Evolutionary conservation across 2,888 invertebrate genomes (phyloP).

Genomic region (Diadromus collaris): DNA sequence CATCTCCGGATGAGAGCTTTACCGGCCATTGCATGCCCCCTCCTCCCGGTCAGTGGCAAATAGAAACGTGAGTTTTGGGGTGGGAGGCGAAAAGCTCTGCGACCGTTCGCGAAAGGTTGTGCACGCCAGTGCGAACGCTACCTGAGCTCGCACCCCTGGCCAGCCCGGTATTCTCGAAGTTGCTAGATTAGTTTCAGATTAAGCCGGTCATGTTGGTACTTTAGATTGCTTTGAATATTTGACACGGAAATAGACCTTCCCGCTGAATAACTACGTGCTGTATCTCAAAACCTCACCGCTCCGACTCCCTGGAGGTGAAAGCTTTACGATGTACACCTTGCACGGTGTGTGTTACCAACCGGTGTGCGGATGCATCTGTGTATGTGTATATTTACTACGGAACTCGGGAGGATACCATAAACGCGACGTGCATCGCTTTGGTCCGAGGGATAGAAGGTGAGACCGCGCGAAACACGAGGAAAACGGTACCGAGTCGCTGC

Average conservation of each 20-base stretch:
- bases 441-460: constrained; percentile 3
- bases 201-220: constrained; percentile 69
- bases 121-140: constrained; percentile 5
- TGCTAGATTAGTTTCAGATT: constrained; percentile 75
- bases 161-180: constrained; percentile 59
- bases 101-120: constrained; percentile 4
- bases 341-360: neutral
- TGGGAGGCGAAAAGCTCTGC: constrained; percentile 13
- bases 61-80: constrained; percentile 7
- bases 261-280: constrained; percentile 37
- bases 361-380: neutral
- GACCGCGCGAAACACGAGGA: neutral
- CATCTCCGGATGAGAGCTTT: constrained; percentile 62
- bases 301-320: neutral
- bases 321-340: constrained; percentile 20
- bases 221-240: constrained; percentile 76
- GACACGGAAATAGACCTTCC: constrained; percentile 58
- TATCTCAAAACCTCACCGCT: constrained; percentile 12
- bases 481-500: neutral
- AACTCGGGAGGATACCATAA: constrained; percentile 23
- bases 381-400: neutral
- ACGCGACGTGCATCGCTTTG: constrained; percentile 33
- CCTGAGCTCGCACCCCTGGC: constrained; percentile 1
- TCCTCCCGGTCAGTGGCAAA: constrained; percentile 15
- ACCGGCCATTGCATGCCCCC: constrained; percentile 53